Base-by-base conservation (phyloP, 2,113 vertebrate genomes). In the Micronycteris hirsuta region DNA sequence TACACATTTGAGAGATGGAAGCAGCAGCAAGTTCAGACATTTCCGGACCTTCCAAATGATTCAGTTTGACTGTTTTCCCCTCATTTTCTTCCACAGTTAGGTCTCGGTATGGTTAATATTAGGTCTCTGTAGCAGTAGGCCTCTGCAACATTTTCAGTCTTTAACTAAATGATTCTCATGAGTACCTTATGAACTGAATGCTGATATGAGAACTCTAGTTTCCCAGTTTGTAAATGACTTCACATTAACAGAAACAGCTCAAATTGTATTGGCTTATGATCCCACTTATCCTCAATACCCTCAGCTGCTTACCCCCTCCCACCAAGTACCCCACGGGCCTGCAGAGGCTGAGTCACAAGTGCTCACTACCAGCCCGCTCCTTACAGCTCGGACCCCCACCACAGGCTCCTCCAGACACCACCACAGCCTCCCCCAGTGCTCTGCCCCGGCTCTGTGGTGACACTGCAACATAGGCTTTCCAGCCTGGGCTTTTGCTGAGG, bases 151-250 rank as follows among this genome's bases (percentile, higher is more conserved):
- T 96, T 96, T 96, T 96, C 91, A 95, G 41, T 80, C 77, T 96
- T 97, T 92, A 94, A 92, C 63, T 81, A 88, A 77, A 92, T 90
- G 87, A 91, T 84, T 91, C 86, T 97, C 82, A 56, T 73, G 77
- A 95, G 82, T 45, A 78, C 68, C 70, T 92, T 95, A 71, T 95
- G 77, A 97, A 92, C 85, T 41, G 82, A 96, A 96, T 82, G 91
- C 81, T 96, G 94, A 97, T 70, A 77, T 92, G 78, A 94, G 73
- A 31, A 83, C 38, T 67, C 47, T 77, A 63, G 93, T 86, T 96
- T 92, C 31, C 77, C 77, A 77, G 10, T 54, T 77, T 45, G 7
- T 63, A 93, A 95, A 94, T 82, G 77, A 97, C 82, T 78, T 78
- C 82, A 80, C 61, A 95, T 70, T 87, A 96, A 87, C 41, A 96